These are phyloP conservation scores for Triplophysa dalaica DNA, from an alignment of 2,113 vertebrate species.

Conservation along the genomic window DNA sequence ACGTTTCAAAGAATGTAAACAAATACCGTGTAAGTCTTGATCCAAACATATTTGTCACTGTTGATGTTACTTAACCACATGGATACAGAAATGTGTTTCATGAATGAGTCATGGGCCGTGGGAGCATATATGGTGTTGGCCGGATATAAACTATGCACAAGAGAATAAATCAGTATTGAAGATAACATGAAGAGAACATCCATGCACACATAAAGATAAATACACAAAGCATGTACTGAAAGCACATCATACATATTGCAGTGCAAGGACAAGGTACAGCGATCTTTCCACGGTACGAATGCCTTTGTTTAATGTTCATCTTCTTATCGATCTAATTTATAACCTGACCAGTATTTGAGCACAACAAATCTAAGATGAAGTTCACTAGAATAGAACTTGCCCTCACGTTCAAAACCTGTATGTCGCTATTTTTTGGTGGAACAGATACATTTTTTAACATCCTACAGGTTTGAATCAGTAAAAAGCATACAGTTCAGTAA, in stretches of 20 bases:
- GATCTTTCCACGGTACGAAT: background rate
- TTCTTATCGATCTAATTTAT: background rate
- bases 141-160: constrained; percentile 26
- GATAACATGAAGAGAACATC: constrained; percentile 28
- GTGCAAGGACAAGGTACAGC: constrained; percentile 2
- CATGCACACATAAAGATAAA: constrained; percentile 35
- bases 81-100: constrained; percentile 17
- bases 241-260: constrained; percentile 23
- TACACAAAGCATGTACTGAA: constrained; percentile 22
- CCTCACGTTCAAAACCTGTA: background rate
- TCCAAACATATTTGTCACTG: constrained; percentile 41
- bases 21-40: constrained; percentile 16
- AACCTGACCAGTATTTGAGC: background rate
- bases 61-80: background rate
- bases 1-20: constrained; percentile 43
- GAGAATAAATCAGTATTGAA: constrained; percentile 19
- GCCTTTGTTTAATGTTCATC: background rate
- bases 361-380: background rate
- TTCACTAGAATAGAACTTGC: background rate
- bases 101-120: background rate
- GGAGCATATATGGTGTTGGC: constrained; percentile 24
- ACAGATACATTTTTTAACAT: too few species aligned
- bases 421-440: background rate
- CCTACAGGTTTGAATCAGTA: background rate
- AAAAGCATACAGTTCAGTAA: background rate